Evolutionary conservation across 2,888 invertebrate species (phyloP).

Genomic region (Drepana falcataria): DNA sequence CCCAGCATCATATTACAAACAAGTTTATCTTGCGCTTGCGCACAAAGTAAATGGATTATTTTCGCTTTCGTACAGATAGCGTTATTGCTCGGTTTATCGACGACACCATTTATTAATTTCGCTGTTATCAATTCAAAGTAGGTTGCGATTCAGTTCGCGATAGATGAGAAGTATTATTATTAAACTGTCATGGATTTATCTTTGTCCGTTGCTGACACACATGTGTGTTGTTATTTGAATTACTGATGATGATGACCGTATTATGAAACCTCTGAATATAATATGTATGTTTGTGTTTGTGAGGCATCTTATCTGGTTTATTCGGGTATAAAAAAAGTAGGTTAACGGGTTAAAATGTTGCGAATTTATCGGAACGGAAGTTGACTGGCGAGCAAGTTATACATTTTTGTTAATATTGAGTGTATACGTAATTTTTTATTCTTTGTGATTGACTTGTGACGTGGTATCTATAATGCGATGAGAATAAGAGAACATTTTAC

Average conservation of each 20-base stretch:
- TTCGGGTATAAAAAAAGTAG: not conserved
- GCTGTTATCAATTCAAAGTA: slow-evolving; percentile 49
- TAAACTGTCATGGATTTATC: not conserved
- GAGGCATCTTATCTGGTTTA: not conserved
- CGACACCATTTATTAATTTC: slow-evolving; percentile 62
- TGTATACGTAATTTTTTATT: too few species aligned
- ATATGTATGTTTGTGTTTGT: not conserved
- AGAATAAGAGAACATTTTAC: too few species aligned
- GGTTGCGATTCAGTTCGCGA: slow-evolving; percentile 32
- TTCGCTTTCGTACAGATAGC: slow-evolving; percentile 54
- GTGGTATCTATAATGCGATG: too few species aligned
- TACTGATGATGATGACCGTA: not conserved
- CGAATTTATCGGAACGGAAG: not conserved
- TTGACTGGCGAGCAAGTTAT: not conserved
- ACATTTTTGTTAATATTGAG: too few species aligned
- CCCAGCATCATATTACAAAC: slow-evolving; percentile 37
- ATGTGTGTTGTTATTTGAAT: slow-evolving; percentile 9
- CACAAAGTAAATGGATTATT: slow-evolving; percentile 43
- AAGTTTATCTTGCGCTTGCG: slow-evolving; percentile 40
- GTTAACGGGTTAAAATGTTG: slow-evolving; percentile 1
- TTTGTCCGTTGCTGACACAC: slow-evolving; percentile 21
- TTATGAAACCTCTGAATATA: not conserved
- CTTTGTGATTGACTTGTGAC: too few species aligned
- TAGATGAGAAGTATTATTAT: slow-evolving; percentile 8
- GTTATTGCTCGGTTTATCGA: slow-evolving; percentile 49